Percentiles rank a stretch among this genome's conserved stretches.
phyloP scores from a whole-genome alignment of 2,113 vertebrate genomes.

The Anas platyrhynchos region DNA sequence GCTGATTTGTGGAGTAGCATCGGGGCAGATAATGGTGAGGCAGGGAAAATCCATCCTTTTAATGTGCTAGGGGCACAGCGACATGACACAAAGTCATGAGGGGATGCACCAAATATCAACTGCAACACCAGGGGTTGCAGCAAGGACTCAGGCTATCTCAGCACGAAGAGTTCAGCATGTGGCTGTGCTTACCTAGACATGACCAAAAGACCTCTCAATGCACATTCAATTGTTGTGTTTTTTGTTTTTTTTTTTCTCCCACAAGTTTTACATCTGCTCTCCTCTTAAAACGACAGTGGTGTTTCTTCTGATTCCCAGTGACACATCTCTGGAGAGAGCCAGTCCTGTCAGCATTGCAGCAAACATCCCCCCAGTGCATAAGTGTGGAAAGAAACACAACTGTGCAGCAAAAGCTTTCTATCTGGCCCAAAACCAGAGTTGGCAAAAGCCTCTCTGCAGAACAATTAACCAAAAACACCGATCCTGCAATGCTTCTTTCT shows the following conservation, averaged over 20 bases:
- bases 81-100: background rate
- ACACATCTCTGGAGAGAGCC: background rate
- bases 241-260: too few relatives aligned
- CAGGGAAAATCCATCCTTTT: background rate
- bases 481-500: background rate
- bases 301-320: background rate
- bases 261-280: background rate
- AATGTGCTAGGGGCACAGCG: background rate
- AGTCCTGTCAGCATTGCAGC: background rate
- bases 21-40: background rate
- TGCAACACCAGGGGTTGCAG: background rate
- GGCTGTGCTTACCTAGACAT: background rate
- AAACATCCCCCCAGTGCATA: background rate
- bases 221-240: too few relatives aligned
- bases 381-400: background rate
- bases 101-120: background rate
- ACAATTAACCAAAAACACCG: slow-evolving; percentile 10
- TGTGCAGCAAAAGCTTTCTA: background rate
- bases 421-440: background rate
- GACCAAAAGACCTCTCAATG: fast-evolving
- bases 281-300: background rate
- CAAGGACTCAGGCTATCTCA: background rate
- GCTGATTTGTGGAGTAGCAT: background rate
- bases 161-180: background rate
- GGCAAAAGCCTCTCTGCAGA: background rate